Percentiles rank a stretch among this genome's conserved stretches.
Evolutionary conservation across 1,140 invertebrate species (phyloP).

Genomic region (Mizuhopecten yessoensis): DNA sequence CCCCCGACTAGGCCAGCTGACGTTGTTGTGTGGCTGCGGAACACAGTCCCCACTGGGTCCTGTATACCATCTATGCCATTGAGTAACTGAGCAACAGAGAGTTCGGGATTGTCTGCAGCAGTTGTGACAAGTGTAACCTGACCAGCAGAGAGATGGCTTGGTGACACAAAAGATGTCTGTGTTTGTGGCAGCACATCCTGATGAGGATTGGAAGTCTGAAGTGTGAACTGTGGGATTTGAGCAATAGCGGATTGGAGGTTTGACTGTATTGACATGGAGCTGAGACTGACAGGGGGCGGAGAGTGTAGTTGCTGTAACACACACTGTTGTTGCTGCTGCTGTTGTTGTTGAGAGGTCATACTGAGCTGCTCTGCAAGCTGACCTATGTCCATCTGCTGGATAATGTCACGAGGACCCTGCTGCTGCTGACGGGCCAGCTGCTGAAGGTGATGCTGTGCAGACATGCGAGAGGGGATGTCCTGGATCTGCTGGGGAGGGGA

Average conservation of each 20-base stretch:
- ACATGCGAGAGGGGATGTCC: slow-evolving; percentile 46
- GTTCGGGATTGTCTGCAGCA: slow-evolving; percentile 58
- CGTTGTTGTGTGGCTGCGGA: not conserved
- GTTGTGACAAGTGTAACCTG: slow-evolving; percentile 58
- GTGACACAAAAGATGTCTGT: slow-evolving; percentile 43
- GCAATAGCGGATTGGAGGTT: slow-evolving; percentile 59
- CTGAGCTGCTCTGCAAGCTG: slow-evolving; percentile 29
- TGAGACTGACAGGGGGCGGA: slow-evolving; percentile 55
- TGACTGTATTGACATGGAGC: slow-evolving; percentile 56
- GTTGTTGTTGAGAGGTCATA: slow-evolving; percentile 45
- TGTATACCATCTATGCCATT: slow-evolving; percentile 64
- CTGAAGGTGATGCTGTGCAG: slow-evolving; percentile 53
- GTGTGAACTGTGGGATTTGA: slow-evolving; percentile 53
- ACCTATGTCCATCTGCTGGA: not conserved
- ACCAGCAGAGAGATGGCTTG: slow-evolving; percentile 39
- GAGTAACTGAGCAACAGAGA: slow-evolving; percentile 69
- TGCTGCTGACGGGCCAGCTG: slow-evolving; percentile 53
- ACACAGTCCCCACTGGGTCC: not conserved
- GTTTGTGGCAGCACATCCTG: slow-evolving; percentile 16
- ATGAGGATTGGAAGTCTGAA: slow-evolving; percentile 45
- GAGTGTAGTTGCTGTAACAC: slow-evolving; percentile 41
- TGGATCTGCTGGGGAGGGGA: slow-evolving; percentile 43
- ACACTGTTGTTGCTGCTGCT: not conserved
- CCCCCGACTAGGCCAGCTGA: not conserved
- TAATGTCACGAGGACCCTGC: slow-evolving; percentile 37